phyloP scores from a whole-genome alignment of 2,888 invertebrate species.

The Boloria euphrosyne region DNA sequence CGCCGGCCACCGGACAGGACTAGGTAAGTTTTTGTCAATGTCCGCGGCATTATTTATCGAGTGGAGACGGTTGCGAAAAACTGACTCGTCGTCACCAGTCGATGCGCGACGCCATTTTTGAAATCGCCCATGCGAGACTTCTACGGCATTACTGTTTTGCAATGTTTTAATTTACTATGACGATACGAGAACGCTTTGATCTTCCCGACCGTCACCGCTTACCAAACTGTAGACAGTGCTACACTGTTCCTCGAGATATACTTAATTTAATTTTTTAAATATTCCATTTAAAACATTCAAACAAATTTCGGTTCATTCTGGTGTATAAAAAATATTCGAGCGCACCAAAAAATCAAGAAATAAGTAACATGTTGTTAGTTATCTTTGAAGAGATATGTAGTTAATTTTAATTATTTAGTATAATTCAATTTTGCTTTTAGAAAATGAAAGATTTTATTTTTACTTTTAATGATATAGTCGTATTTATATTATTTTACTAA shows the following conservation, averaged over 20 bases:
- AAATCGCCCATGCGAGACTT: constrained; percentile 71
- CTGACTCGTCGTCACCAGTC: constrained; percentile 73
- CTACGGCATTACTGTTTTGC: constrained; percentile 70
- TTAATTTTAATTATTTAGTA: too few species aligned
- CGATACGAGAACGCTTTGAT: constrained; percentile 58
- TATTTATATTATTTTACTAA: too few species aligned
- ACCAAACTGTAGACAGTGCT: constrained; percentile 39
- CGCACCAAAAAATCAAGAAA: not conserved
- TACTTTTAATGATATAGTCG: too few species aligned
- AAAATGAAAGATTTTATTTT: too few species aligned
- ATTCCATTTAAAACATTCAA: constrained; percentile 42
- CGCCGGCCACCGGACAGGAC: constrained; percentile 78
- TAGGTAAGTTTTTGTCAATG: constrained; percentile 83
- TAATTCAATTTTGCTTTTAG: too few species aligned
- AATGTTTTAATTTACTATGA: constrained; percentile 77
- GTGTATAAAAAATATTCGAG: constrained; percentile 30
- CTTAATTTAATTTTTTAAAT: constrained; percentile 23
- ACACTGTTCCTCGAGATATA: constrained; percentile 28
- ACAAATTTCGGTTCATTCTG: constrained; percentile 56
- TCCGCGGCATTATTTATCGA: constrained; percentile 81
- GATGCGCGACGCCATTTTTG: constrained; percentile 74
- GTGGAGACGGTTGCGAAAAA: constrained; percentile 82
- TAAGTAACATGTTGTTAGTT: too few species aligned
- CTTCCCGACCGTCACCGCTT: constrained; percentile 68
- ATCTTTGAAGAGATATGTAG: too few species aligned